Evolutionary conservation across 2,797 vertebrate species (phyloP).

Genomic region (Threskiornis aethiopicus): DNA sequence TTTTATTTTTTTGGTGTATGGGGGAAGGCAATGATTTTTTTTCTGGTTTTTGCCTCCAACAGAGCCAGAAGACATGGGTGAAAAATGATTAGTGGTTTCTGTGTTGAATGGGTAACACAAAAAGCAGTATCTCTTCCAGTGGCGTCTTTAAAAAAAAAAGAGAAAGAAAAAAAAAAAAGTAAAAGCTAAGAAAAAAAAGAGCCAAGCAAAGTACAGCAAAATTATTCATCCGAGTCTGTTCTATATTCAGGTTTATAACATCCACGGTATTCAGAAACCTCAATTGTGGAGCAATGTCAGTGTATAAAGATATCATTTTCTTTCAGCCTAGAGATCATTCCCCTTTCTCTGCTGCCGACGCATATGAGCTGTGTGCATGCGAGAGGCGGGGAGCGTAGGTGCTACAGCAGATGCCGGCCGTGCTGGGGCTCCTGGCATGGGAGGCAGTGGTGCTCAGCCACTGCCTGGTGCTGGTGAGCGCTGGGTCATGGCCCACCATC

Average conservation of each 20-base stretch:
- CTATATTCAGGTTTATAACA: background rate
- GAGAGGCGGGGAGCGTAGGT: fast-evolving
- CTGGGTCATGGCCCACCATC: background rate
- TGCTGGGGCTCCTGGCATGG: fast-evolving
- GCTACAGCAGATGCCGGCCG: fast-evolving
- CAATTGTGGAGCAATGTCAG: background rate
- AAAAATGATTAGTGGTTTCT: background rate
- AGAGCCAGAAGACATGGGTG: background rate
- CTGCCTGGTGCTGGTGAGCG: background rate
- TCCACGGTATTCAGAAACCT: background rate
- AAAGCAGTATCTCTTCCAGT: background rate
- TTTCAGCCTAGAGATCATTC: background rate
- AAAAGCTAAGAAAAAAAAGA: background rate
- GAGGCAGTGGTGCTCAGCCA: background rate
- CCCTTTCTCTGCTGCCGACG: fast-evolving
- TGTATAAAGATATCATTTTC: background rate
- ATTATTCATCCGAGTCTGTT: background rate
- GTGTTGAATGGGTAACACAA: background rate
- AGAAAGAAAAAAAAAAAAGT: background rate
- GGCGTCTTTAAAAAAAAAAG: background rate
- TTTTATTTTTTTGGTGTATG: background rate
- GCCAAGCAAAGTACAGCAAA: background rate
- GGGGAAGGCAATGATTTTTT: background rate
- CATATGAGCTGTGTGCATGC: fast-evolving
- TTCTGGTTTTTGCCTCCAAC: background rate